phyloP scores from a whole-genome alignment of 1,140 invertebrate species.

The Choristoneura fumiferana region DNA sequence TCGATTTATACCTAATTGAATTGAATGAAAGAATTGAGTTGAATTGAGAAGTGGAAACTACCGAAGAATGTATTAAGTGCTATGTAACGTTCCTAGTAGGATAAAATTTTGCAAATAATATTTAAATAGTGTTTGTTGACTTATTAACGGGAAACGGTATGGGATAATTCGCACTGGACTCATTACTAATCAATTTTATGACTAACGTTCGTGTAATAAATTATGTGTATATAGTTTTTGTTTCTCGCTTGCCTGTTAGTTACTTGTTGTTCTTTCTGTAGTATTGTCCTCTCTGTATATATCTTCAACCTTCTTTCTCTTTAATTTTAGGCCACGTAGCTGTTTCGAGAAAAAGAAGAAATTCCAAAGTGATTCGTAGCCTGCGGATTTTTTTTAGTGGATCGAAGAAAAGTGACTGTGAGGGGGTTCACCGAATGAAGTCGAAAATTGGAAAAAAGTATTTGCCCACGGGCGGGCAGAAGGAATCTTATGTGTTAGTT shows the following conservation, averaged over 20 bases:
- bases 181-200: conserved; percentile 6
- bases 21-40: too few species aligned
- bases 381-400: conserved; percentile 19
- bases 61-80: too few species aligned
- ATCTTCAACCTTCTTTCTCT: conserved; percentile 54
- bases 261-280: not conserved
- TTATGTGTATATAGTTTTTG: conserved; percentile 9
- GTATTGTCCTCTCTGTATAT: conserved; percentile 34
- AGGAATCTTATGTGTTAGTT: conserved; percentile 73
- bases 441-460: conserved; percentile 76
- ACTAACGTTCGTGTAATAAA: not conserved
- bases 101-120: too few species aligned
- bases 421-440: conserved; percentile 59
- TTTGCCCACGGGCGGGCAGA: conserved; percentile 72
- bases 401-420: conserved; percentile 30
- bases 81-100: too few species aligned
- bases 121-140: not conserved
- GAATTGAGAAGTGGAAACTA: too few species aligned
- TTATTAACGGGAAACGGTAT: not conserved
- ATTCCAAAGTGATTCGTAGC: conserved; percentile 4
- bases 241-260: conserved; percentile 20
- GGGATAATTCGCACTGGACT: not conserved
- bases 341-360: conserved; percentile 8
- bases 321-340: conserved; percentile 56
- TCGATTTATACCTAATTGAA: too few species aligned